These are phyloP conservation scores for Nannospalax galili DNA, from an alignment of 2,113 vertebrate genomes.

Conservation along the genomic window DNA sequence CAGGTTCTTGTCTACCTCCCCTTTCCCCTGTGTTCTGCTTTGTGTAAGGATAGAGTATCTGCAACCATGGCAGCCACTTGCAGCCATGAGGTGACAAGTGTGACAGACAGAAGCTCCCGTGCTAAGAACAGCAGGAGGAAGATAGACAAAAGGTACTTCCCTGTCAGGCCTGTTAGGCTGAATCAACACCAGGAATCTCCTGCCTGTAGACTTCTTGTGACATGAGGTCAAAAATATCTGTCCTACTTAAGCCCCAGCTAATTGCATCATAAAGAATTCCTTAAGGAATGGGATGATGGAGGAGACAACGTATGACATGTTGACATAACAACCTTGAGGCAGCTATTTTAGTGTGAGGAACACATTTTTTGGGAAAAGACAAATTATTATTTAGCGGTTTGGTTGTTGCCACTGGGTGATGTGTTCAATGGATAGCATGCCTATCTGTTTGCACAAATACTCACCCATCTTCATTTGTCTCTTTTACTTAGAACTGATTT, in stretches of 20 bases:
- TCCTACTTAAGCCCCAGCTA: not conserved
- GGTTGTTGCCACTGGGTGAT: not conserved
- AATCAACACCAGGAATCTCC: not conserved
- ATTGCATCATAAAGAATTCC: not conserved
- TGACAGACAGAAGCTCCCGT: not conserved
- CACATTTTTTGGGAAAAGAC: not conserved
- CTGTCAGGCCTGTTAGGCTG: not conserved
- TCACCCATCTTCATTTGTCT: not conserved
- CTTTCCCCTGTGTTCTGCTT: not conserved
- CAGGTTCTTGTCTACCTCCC: not conserved
- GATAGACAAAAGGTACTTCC: too few relatives aligned
- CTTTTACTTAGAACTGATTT: not conserved
- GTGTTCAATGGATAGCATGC: not conserved
- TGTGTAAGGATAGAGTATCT: not conserved
- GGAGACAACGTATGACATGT: too few relatives aligned
- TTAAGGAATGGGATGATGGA: not conserved
- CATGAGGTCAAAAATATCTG: not conserved
- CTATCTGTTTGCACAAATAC: not conserved
- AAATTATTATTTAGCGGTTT: not conserved
- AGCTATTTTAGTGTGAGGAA: not conserved
- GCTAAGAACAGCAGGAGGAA: not conserved
- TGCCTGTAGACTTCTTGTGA: not conserved
- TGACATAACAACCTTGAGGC: not conserved
- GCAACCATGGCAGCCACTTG: not conserved
- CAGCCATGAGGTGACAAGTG: not conserved